Base-by-base conservation (phyloP, 2,888 invertebrate species). In the Eilema caniola region DNA sequence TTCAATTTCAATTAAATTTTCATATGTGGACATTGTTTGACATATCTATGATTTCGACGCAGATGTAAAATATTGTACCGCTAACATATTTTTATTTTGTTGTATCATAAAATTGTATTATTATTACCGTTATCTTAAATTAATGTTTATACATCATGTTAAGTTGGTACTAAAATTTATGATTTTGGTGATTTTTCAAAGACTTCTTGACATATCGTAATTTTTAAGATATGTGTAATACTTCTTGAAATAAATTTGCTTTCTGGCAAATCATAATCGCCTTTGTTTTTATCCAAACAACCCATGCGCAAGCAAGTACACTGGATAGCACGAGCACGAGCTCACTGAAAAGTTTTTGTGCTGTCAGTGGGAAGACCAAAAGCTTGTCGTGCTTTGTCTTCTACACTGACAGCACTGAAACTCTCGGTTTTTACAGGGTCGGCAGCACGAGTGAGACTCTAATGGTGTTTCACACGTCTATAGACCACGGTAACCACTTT, bases 161-260 rank as follows among this genome's bases (percentile, higher is more conserved):
- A n/a, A n/a, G 62, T 65, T 62, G 23, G 61, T 62, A 70, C n/a
- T 67, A 70, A 57, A 66, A 62, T 66, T 12, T 72, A 69, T 86
- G 80, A 83, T 88, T 90, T 91, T 83, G 79, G 89, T 90, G 85
- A 91, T 90, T 91, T 90, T 92, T 89, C 87, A 88, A 93, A 93
- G 93, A 93, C 92, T 93, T 94, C 92, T 93, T 90, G 89, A 93
- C 93, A 94, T 94, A 94, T 95, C 94, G 92, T 93, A 88, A 90
- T 85, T 87, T 85, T 89, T 92, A 92, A 91, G 88, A 88, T 90
- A 92, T 89, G 89, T 94, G 92, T 93, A 92, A 77, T 90, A 86
- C 86, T 91, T 92, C 90, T 90, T 90, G 88, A 82, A 94, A 94
- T 93, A 94, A 93, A 94, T 90, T 92, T 93, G 93, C 92, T 93